These are phyloP conservation scores for Cantharis flavilabris DNA, from an alignment of 2,888 invertebrate species.

Conservation along the genomic window DNA sequence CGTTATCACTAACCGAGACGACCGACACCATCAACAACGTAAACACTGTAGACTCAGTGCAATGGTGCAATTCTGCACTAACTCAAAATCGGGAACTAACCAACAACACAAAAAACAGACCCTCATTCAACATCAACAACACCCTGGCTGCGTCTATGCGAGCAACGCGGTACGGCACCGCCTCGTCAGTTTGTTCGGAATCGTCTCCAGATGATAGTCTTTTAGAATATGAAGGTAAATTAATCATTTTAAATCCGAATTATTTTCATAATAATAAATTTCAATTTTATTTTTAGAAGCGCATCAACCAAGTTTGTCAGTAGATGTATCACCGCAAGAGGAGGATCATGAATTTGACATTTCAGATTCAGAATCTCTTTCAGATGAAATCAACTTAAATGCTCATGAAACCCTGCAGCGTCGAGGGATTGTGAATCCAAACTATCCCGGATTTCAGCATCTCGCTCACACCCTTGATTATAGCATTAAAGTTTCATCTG, in stretches of 20 bases:
- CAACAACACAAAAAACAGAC: conserved; percentile 47
- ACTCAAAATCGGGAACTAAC: conserved; percentile 45
- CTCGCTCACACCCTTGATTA: conserved; percentile 71
- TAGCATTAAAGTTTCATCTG: conserved; percentile 49
- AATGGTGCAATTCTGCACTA: conserved; percentile 53
- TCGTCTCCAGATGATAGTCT: conserved; percentile 61
- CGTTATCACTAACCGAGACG: conserved; percentile 28
- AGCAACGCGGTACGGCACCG: conserved; percentile 46
- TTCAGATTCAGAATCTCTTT: conserved; percentile 57
- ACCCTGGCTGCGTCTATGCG: conserved; percentile 54
- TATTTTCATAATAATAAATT: not conserved
- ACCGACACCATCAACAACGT: conserved; percentile 37
- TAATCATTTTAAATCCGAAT: not conserved
- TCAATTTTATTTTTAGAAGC: conserved; percentile 46
- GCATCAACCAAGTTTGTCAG: conserved; percentile 54
- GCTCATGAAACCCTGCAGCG: conserved; percentile 51
- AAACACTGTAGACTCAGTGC: conserved; percentile 45
- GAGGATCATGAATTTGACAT: conserved; percentile 61
- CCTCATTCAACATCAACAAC: conserved; percentile 50
- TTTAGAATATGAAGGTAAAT: conserved; percentile 60
- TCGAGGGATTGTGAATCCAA: conserved; percentile 80
- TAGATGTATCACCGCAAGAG: conserved; percentile 58
- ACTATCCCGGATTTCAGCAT: conserved; percentile 84
- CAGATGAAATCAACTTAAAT: conserved; percentile 52
- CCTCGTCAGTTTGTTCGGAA: conserved; percentile 50